phyloP scores from a whole-genome alignment of 2,888 invertebrate species.

The Strigamia transsilvanica region DNA sequence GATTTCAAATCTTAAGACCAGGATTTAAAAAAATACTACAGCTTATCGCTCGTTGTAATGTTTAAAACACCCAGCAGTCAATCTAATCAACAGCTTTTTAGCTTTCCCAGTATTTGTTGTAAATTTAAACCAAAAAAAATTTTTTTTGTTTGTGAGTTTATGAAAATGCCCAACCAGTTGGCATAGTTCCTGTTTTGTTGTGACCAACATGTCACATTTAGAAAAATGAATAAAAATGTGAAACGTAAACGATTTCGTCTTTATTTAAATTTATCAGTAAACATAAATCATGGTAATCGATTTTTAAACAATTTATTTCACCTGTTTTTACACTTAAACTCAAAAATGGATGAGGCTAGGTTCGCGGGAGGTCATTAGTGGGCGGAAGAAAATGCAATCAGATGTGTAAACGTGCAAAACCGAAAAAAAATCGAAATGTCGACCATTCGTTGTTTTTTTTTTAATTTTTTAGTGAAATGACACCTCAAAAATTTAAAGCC shows the following conservation, averaged over 20 bases:
- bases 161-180: constrained; percentile 37
- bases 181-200: constrained; percentile 30
- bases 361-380: too few species aligned
- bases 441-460: too few species aligned
- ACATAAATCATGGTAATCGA: too few species aligned
- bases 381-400: too few species aligned
- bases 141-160: constrained; percentile 53
- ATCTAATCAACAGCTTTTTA: constrained; percentile 21
- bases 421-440: too few species aligned
- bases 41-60: neutral
- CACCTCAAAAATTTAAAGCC: too few species aligned
- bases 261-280: neutral
- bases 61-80: neutral
- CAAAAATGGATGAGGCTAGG: too few species aligned
- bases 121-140: constrained; percentile 37
- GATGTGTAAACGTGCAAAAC: too few species aligned
- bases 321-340: too few species aligned
- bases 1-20: constrained; percentile 78
- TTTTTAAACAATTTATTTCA: too few species aligned
- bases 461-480: too few species aligned
- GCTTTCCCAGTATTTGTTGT: constrained; percentile 27
- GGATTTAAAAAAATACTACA: neutral
- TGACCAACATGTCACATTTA: neutral
- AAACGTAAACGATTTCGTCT: neutral
- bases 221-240: constrained; percentile 27